Conservation (phyloP, 2,113 vertebrate genomes). For the Indicator maculatus region DNA sequence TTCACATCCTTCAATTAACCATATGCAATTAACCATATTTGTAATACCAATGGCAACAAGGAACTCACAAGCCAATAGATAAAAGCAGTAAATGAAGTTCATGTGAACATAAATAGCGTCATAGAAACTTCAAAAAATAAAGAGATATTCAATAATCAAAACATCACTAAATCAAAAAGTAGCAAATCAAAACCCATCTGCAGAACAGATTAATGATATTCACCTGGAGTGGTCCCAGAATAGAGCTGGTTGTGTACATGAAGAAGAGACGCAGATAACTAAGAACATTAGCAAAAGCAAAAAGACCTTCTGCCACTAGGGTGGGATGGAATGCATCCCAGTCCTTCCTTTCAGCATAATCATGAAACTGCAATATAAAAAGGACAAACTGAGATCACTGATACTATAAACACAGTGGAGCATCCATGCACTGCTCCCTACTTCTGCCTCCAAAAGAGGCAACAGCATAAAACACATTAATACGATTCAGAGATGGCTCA, state of each 20-base stretch:
- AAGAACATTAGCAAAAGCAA: slow-evolving; percentile 96
- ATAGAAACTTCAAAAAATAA: background rate
- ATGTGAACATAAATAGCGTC: background rate
- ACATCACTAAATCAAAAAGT: background rate
- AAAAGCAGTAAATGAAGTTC: background rate
- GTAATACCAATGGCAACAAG: background rate
- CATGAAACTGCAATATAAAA: slow-evolving; percentile 75
- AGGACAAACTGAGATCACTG: slow-evolving; percentile 37
- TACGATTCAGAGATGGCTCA: background rate
- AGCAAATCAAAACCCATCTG: background rate
- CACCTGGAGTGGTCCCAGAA: slow-evolving; percentile 96
- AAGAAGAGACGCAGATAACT: slow-evolving; percentile 98
- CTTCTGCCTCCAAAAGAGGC: background rate
- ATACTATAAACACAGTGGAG: background rate
- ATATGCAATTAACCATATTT: background rate
- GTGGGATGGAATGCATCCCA: slow-evolving; percentile 99
- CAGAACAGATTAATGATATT: background rate
- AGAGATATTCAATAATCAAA: background rate
- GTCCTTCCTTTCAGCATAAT: slow-evolving; percentile 89
- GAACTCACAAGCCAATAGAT: background rate
- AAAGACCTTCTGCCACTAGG: slow-evolving; percentile 95
- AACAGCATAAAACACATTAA: background rate
- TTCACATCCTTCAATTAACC: background rate
- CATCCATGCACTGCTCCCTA: background rate
- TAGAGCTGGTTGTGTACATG: slow-evolving; percentile 99